phyloP scores from a whole-genome alignment of 2,888 invertebrate species.

The Nineta flava region DNA sequence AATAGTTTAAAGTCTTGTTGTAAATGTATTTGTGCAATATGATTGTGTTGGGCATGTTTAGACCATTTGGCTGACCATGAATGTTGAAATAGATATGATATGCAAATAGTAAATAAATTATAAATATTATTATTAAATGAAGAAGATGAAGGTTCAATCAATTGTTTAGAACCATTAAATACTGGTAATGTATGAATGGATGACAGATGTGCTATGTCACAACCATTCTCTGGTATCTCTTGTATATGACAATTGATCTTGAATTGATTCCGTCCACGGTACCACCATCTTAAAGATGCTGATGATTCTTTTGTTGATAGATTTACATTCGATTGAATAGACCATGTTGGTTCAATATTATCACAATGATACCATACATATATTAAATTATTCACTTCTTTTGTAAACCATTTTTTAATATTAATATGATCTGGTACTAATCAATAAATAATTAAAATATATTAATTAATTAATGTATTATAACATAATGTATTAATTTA shows the following conservation, averaged over 20 bases:
- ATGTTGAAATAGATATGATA: constrained; percentile 24
- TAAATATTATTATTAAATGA: too few species aligned
- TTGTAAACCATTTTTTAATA: constrained; percentile 49
- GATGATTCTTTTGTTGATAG: constrained; percentile 30
- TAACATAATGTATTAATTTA: background rate
- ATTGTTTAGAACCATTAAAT: constrained; percentile 30
- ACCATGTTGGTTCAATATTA: constrained; percentile 50
- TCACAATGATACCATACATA: constrained; percentile 77
- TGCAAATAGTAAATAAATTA: background rate
- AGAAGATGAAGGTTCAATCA: background rate
- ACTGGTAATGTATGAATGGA: constrained; percentile 53
- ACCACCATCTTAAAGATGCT: constrained; percentile 38
- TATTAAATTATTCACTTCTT: constrained; percentile 56
- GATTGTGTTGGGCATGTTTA: constrained; percentile 26
- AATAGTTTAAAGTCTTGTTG: constrained; percentile 45
- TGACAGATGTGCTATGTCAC: constrained; percentile 65
- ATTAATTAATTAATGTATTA: background rate
- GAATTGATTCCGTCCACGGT: constrained; percentile 65
- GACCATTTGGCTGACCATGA: constrained; percentile 46
- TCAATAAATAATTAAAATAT: constrained; percentile 2
- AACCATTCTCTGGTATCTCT: constrained; percentile 84
- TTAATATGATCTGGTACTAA: constrained; percentile 53
- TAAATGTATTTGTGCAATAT: constrained; percentile 49
- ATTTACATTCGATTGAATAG: constrained; percentile 26
- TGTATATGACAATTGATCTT: constrained; percentile 61